Evolutionary conservation across 2,797 vertebrate genomes (phyloP).

Genomic region (Glyptemys insculpta): DNA sequence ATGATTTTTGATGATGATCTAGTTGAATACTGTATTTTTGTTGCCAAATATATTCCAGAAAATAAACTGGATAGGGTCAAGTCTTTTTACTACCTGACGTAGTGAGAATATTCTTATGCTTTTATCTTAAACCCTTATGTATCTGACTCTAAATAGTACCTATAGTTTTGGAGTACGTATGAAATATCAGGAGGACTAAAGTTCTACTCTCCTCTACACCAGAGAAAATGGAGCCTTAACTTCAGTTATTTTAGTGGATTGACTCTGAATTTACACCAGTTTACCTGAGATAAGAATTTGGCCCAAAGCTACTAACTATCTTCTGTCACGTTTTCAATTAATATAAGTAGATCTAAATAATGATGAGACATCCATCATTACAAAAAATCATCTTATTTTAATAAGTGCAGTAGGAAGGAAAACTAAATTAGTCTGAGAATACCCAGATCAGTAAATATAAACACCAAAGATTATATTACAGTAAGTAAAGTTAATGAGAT

Average conservation of each 20-base stretch:
- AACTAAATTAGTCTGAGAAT: background rate
- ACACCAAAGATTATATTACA: background rate
- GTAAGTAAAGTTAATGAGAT: background rate
- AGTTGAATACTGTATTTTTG: background rate
- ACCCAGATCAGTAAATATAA: background rate
- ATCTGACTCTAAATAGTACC: background rate
- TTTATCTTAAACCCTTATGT: background rate
- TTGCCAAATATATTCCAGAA: constrained; percentile 22
- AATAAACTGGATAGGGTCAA: background rate
- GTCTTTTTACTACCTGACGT: background rate
- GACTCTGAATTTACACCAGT: background rate
- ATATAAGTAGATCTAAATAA: background rate
- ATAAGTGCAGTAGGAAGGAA: background rate
- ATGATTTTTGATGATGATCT: background rate
- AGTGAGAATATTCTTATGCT: background rate
- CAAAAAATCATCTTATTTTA: background rate
- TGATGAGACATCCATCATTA: background rate
- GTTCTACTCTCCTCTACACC: background rate
- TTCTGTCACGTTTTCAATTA: background rate
- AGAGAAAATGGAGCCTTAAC: background rate
- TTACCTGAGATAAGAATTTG: background rate
- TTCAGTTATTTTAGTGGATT: background rate
- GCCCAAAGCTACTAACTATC: background rate
- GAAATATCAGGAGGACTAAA: background rate
- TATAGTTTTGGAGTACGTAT: background rate